Evolutionary conservation across 2,113 vertebrate species (phyloP), one percentile per base, ranked within the genome.

Genomic region (Cynoglossus semilaevis): DNA sequence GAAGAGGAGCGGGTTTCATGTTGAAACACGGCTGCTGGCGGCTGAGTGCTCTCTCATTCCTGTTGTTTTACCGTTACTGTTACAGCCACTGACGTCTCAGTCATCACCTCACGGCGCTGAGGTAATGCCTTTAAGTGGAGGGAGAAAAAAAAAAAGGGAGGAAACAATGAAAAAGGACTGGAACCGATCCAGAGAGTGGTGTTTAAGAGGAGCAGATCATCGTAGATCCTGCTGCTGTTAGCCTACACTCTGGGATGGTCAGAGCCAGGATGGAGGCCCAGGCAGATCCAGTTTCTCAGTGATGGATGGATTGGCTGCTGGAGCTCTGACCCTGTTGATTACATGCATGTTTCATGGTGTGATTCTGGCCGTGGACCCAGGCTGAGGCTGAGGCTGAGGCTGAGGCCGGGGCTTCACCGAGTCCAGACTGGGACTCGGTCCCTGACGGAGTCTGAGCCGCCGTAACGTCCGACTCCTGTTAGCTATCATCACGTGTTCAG

Each of bases 291-390:
- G 87, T 87, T 90, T 85, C 88, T 58, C 43, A 7, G 46, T 88
- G 85, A 88, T 87, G 85, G 86, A 90, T 88, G 79, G 72, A 72
- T 70, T 80, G 81, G 80, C 58, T 37, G 49, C 65, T 66, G 67
- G 67, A 76, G 84, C 77, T 63, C 40, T 80, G 81, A 85, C 86
- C 82, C 73, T 75, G 81, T 77, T 89, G 83, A 90, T 86, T 89
- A 77, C 82, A 85, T 88, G 81, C 84, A 86, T 88, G 82, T 89
- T 88, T 88, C 83, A 89, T 87, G 79, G 65, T 67, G 81, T 56
- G 83, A 81, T 72, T 55, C 22, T 29, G 22, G 22, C 65, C 51
- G 63, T 56, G 58, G 70, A 79, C 43, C 53, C 50, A 67, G 51
- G 45, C 66, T 41, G 5, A 47, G 36, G 51, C 49, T 70, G 52